Evolutionary conservation across 2,797 vertebrate genomes (phyloP).

Genomic region (Syndactyla subalaris): DNA sequence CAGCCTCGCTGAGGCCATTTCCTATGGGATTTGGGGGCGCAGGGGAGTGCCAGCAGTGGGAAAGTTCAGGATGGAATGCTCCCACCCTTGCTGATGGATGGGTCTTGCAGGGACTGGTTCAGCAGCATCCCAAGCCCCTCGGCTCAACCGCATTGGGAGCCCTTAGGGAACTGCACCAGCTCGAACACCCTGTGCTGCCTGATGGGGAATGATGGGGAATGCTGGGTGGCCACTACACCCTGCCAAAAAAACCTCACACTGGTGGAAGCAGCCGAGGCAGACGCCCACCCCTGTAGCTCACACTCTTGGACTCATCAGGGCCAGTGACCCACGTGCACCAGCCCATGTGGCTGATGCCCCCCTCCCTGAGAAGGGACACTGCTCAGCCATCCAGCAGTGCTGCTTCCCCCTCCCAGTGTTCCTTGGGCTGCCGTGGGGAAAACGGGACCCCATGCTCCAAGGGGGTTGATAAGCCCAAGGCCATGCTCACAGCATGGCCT

Average conservation of each 20-base stretch:
- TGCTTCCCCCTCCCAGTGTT: neutral
- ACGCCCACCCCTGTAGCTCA: neutral
- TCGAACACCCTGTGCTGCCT: neutral
- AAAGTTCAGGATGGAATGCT: neutral
- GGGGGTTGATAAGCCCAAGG: neutral
- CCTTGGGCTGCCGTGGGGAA: accelerated
- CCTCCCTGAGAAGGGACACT: neutral
- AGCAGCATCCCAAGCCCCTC: neutral
- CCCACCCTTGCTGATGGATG: neutral
- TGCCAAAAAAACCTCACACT: neutral
- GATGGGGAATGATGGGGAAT: accelerated
- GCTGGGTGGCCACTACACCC: neutral
- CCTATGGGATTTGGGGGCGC: neutral
- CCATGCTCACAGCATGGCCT: accelerated
- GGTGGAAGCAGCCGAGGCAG: neutral
- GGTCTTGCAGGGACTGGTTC: neutral
- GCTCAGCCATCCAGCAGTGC: neutral
- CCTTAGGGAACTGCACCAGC: neutral
- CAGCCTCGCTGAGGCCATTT: neutral
- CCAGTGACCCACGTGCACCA: neutral
- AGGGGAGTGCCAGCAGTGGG: neutral
- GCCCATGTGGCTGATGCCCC: neutral
- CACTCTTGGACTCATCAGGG: neutral
- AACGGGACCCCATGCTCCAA: neutral
- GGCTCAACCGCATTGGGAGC: accelerated